Evolutionary conservation across 2,888 invertebrate species (phyloP).

Genomic region (Spicauda simplicius): DNA sequence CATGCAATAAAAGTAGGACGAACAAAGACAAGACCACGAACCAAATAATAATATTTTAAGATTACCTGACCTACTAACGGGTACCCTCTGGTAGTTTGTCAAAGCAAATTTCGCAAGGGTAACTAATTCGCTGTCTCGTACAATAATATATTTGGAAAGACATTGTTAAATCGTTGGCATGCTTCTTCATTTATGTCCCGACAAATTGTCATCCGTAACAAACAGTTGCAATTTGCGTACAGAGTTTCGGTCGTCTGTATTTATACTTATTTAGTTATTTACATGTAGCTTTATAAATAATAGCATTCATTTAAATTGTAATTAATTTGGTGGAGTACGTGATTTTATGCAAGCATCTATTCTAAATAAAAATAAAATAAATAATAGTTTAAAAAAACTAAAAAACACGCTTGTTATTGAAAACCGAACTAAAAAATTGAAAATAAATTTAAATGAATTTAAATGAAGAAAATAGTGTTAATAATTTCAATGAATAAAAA

Average conservation of each 20-base stretch:
- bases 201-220: constrained; percentile 32
- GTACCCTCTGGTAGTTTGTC: constrained; percentile 6
- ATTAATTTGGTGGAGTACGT: no score
- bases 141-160: constrained; percentile 42
- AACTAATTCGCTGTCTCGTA: constrained; percentile 30
- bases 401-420: no score
- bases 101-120: constrained; percentile 7
- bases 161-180: constrained; percentile 50
- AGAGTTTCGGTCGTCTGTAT: constrained; percentile 8
- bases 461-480: no score
- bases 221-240: constrained; percentile 31
- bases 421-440: no score
- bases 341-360: no score
- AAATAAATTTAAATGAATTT: no score
- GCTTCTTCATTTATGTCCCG: constrained; percentile 49
- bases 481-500: no score
- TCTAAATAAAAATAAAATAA: no score
- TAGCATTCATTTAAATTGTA: no score
- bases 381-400: no score
- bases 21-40: not conserved
- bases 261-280: not conserved
- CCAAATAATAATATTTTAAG: not conserved
- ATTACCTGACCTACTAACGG: not conserved
- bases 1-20: no score
- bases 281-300: no score